Base-by-base conservation (phyloP, 2,888 invertebrate species). In the Sphecodes monilicornis region DNA sequence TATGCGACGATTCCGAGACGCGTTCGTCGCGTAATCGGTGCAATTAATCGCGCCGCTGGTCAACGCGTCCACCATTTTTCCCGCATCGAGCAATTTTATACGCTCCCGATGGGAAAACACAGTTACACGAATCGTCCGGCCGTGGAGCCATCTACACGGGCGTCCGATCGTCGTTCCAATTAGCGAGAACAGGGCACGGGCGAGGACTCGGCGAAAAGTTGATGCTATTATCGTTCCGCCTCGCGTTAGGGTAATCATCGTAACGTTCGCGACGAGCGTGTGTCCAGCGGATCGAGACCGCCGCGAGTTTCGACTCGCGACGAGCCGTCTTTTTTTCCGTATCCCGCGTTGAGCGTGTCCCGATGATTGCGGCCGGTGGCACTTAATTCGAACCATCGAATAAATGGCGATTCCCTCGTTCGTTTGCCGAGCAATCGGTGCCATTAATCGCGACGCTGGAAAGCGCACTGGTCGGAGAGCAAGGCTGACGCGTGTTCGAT, bases 11-110 rank as follows among this genome's bases (percentile, higher is more conserved):
- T 86, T 84, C 90, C 75, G 60, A 70, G 78, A 39, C 50, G 78
- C 76, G 81, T 76, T 79, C 85, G 83, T 85, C 88, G 82, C 81
- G 85, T 88, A 90, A 90, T 90, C 90, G 79, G 39, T 80, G 72
- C 83, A 90, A 89, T 89, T 89, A 89, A 89, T 89, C 90, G 86
- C 82, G 26, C 72, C 78, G 71, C 72, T 76, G 73, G 82, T 26
- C 11, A 79, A 72, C 79, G 87, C 76, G 76, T 41, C 36, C 36
- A 66, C 8, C 3, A 41, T 68, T 86, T 79, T 78, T 76, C 36
- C 32, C 22, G 39, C n/a, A 36, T 22, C 69, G 22, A 64, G 60
- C n/a, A n/a, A n/a, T n/a, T n/a, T n/a, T n/a, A 18, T n/a, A 10
- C 50, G 50, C 22, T n/a, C 11, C n/a, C 57, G n/a, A 26, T 4